Percentiles rank a stretch among this genome's conserved stretches.
These are phyloP conservation scores for Drosophila testacea DNA, from an alignment of 2,888 invertebrate genomes.

Conservation along the genomic window DNA sequence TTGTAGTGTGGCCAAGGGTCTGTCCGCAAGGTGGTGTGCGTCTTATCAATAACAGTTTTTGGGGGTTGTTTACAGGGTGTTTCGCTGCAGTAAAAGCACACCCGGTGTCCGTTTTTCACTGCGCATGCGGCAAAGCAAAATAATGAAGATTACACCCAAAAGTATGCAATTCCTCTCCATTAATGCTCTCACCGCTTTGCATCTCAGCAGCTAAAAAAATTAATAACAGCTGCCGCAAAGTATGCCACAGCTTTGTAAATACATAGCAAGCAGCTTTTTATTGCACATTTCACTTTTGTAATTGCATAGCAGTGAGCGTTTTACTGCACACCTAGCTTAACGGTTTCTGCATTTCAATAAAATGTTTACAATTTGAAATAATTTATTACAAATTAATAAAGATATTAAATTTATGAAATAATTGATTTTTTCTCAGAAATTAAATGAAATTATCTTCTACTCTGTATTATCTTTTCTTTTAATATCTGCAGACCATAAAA, in stretches of 20 bases:
- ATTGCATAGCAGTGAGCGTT: neutral
- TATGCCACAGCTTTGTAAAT: neutral
- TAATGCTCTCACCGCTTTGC: neutral
- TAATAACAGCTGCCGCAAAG: slow-evolving; percentile 15
- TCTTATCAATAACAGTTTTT: slow-evolving; percentile 41
- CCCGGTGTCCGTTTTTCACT: slow-evolving; percentile 10
- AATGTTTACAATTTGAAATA: neutral
- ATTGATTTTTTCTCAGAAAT: neutral
- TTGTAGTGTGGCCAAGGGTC: slow-evolving; percentile 15
- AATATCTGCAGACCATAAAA: neutral
- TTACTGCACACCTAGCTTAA: neutral
- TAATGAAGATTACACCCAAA: slow-evolving; percentile 5
- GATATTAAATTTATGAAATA: neutral
- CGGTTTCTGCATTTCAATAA: neutral
- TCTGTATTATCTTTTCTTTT: neutral
- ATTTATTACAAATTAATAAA: neutral
- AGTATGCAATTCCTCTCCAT: neutral
- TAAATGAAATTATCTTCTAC: neutral
- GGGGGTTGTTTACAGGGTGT: slow-evolving; percentile 61
- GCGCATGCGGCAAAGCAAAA: slow-evolving; percentile 32
- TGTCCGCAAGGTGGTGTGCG: slow-evolving; percentile 33
- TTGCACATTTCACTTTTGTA: neutral
- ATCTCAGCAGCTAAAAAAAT: neutral
- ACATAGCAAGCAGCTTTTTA: slow-evolving; percentile 8
- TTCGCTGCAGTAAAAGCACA: slow-evolving; percentile 6